Conservation (phyloP, 2,797 vertebrate species). For the Acanthopagrus latus region DNA sequence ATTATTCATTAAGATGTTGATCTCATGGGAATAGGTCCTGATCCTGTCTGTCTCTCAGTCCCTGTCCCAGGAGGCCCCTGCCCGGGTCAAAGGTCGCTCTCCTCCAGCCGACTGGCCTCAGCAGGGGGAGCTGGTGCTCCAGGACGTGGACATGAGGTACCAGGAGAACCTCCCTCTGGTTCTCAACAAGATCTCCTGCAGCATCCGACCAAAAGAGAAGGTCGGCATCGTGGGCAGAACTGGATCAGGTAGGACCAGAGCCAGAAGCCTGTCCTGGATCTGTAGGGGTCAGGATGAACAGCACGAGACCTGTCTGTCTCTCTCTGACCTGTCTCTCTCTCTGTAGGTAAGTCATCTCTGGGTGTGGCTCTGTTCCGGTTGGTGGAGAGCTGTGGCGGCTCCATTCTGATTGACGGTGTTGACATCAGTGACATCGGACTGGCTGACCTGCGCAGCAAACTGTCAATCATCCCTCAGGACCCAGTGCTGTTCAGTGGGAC, state of each 20-base stretch:
- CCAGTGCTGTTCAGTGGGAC: slow-evolving; percentile 94
- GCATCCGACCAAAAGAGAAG: slow-evolving; percentile 93
- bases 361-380: slow-evolving; percentile 92
- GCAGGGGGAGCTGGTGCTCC: slow-evolving; percentile 91
- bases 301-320: background rate
- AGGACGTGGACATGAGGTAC: slow-evolving; percentile 92
- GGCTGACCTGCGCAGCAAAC: slow-evolving; percentile 93
- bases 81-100: slow-evolving; percentile 90
- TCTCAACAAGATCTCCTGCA: slow-evolving; percentile 93
- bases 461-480: slow-evolving; percentile 96
- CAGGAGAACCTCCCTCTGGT: slow-evolving; percentile 92
- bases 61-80: slow-evolving; percentile 92
- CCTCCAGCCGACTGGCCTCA: slow-evolving; percentile 89
- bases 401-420: slow-evolving; percentile 92
- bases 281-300: background rate
- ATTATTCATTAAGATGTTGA: too few relatives aligned
- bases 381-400: slow-evolving; percentile 91
- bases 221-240: slow-evolving; percentile 94
- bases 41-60: slow-evolving; percentile 58
- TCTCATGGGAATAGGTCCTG: background rate
- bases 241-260: slow-evolving; percentile 85
- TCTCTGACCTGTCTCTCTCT: slow-evolving; percentile 41
- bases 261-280: background rate
- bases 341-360: slow-evolving; percentile 92
- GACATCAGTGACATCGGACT: slow-evolving; percentile 93